phyloP scores from a whole-genome alignment of 1,140 invertebrate species.

The Aphaenogaster floridana region DNA sequence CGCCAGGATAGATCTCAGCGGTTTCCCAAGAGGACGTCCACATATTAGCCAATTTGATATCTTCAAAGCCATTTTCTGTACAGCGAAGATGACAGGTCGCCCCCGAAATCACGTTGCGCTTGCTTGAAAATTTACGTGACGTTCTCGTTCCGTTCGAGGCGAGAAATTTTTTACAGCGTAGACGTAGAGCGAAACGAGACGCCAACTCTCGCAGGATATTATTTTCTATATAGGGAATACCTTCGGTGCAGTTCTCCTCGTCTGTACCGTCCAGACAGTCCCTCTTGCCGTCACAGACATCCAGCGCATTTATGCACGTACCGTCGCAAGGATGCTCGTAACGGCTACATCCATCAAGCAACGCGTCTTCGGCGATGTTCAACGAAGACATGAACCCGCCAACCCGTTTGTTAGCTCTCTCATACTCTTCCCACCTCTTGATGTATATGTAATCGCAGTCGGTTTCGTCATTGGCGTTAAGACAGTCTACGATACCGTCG shows the following conservation, averaged over 20 bases:
- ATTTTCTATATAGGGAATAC: constrained; percentile 21
- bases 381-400: too few relatives aligned
- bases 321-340: constrained; percentile 74
- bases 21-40: constrained; percentile 25
- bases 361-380: neutral
- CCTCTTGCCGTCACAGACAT: constrained; percentile 83
- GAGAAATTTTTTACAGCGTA: constrained; percentile 43
- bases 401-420: neutral
- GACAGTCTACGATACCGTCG: constrained; percentile 91
- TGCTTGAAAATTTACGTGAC: neutral
- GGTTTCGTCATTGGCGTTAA: constrained; percentile 91
- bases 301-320: constrained; percentile 81
- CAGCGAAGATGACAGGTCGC: constrained; percentile 39
- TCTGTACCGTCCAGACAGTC: constrained; percentile 86
- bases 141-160: constrained; percentile 9
- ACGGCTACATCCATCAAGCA: neutral
- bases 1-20: constrained; percentile 5
- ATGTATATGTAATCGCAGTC: constrained; percentile 58
- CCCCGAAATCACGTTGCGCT: neutral
- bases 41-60: constrained; percentile 13
- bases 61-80: constrained; percentile 40
- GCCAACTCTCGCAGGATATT: neutral
- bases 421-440: neutral
- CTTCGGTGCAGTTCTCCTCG: constrained; percentile 82
- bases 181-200: neutral